Base-by-base conservation (phyloP, 2,888 invertebrate genomes). In the Rhingia rostrata region DNA sequence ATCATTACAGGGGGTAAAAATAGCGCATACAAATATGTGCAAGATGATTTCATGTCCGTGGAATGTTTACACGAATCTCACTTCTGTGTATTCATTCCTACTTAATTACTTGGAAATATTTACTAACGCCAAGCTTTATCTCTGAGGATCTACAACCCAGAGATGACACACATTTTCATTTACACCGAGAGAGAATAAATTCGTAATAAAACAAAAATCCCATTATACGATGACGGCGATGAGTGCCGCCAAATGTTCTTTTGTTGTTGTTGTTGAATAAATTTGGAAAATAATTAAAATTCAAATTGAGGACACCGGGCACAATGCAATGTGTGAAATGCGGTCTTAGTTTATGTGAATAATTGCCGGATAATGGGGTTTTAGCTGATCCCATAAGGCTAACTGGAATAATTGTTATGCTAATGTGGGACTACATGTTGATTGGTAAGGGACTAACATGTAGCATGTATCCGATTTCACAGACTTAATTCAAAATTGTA, bases 161-260 rank as follows among this genome's bases (percentile, higher is more conserved):
- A n/a, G n/a, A 53, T 53, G 53, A 53, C 53, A 53, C 53, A 53
- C 12, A 35, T 53, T 53, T n/a, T 12, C n/a, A 35, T 53, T 33
- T 35, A 33, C 7, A 10, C 9, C 10, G 22, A 30, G 49, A 22
- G 22, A 30, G 49, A 22, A 30, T 10, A 30, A 22, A 9, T 30
- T 47, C 22, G 4, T 7, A 47, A 49, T 22, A 22, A 22, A 22
- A 22, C 22, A 53, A 53, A 33, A 49, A 0, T 47, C 47, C 22
- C 30, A 49, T 9, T 49, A 30, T 30, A 22, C 2, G n/a, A 32
- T 2, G 22, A 22, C 22, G 22, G 22, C 22, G 22, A 22, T 22
- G 22, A 22, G 22, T 22, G 2, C 22, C 22, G 22, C 22, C 22
- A 22, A 22, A 22, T 22, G 22, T 22, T 32, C 4, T 32, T 30